Evolutionary conservation across 64 coral and sea anemone species (phyloP), one percentile per base, ranked within the genome.

Genomic region (Stylophora pistillata): DNA sequence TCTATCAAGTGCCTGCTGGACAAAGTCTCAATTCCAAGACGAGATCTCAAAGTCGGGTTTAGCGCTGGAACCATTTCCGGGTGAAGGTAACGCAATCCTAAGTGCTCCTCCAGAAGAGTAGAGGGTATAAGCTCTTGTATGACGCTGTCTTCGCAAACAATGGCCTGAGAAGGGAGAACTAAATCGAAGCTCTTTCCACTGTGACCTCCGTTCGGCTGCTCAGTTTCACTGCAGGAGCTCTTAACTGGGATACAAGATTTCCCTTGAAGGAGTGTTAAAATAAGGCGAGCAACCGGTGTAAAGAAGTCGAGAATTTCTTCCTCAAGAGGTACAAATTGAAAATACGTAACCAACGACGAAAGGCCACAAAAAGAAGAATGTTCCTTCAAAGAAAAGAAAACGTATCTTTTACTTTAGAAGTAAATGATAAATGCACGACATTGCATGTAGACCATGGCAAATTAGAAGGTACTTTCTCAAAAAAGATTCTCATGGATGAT

Each of bases 301-400:
- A 98, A 98, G 63, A 98, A 98, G 69, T 94, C 95, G 15, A 98
- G 54, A 56, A 98, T 98, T 89, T 98, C 95, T 11, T 98, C 95
- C 55, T 98, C 88, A 29, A 98, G 85, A 58, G 95, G 95, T 26
- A 98, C 89, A 78, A 91, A 98, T 37, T 93, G 91, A 31, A 98
- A 94, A 63, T 88, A 93, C 23, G 73, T 70, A 81, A 86, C 79
- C 57, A 94, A 55, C 1, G 88, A 90, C 18, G 91, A 82, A 15
- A 98, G 78, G 4, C 91, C 91, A 61, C 80, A 20, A 77, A 98
- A 91, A 13, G 79, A 87, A 18, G 88, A 84, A 53, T 98, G 95
- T 15, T 76, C 82, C 95, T 98, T 37, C 15, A 37, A 86, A 88
- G 55, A 25, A 52, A 30, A 30, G 10, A 61, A 68, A 79, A 58